phyloP scores from a whole-genome alignment of 2,797 vertebrate genomes.

The Pipistrellus pipistrellus region DNA sequence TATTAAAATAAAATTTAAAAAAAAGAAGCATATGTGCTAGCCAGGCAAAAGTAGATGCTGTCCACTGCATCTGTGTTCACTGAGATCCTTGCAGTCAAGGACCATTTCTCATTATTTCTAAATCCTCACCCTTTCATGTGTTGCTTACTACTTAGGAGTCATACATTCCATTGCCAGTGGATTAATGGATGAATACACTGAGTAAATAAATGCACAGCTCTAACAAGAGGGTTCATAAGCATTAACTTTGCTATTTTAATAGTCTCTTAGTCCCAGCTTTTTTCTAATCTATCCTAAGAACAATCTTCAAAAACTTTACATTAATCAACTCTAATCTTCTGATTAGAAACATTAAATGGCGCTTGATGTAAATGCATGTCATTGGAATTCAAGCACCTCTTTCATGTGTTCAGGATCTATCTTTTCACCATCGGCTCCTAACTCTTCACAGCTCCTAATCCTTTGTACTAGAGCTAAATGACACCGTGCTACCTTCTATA shows the following conservation, averaged over 20 bases:
- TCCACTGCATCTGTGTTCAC: background rate
- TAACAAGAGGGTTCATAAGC: background rate
- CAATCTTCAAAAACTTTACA: background rate
- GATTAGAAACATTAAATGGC: background rate
- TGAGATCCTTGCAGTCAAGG: background rate
- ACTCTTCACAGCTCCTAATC: background rate
- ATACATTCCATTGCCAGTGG: background rate
- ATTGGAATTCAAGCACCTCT: background rate
- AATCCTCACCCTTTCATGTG: background rate
- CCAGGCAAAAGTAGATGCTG: background rate
- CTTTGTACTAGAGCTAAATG: background rate
- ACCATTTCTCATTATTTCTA: background rate
- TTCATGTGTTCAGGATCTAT: background rate
- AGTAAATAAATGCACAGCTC: background rate
- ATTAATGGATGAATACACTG: background rate
- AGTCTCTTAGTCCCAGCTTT: background rate
- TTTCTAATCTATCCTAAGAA: background rate
- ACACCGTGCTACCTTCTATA: background rate
- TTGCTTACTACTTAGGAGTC: background rate
- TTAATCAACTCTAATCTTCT: conserved; percentile 15
- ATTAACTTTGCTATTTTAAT: background rate
- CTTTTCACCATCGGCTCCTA: background rate
- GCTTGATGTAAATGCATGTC: background rate
- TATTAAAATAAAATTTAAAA: too few relatives aligned
- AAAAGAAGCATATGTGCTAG: background rate